phyloP scores from a whole-genome alignment of 2,113 vertebrate genomes.

The Thymallus thymallus region DNA sequence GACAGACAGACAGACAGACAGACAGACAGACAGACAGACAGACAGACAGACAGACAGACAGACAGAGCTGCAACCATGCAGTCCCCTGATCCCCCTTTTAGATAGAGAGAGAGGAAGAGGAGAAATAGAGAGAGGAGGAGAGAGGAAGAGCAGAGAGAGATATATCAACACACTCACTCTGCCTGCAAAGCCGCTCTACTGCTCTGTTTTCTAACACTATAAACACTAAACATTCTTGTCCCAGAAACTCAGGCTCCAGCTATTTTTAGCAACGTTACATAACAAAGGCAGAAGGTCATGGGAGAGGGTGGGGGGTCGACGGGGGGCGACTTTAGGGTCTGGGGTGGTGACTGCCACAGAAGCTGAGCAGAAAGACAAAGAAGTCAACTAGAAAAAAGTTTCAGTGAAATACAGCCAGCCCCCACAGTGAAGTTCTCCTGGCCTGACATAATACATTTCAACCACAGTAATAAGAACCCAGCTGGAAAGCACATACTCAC shows the following conservation, averaged over 20 bases:
- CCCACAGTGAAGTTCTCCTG: slow-evolving; percentile 23
- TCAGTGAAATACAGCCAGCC: slow-evolving; percentile 41
- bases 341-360: slow-evolving; percentile 26
- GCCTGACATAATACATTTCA: slow-evolving; percentile 53
- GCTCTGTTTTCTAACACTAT: slow-evolving; percentile 20
- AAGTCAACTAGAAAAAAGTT: slow-evolving; percentile 46
- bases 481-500: slow-evolving; percentile 34
- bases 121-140: too few relatives aligned
- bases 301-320: slow-evolving; percentile 38
- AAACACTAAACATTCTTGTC: slow-evolving; percentile 51
- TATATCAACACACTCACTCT: not conserved
- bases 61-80: too few relatives aligned
- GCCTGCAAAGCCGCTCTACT: not conserved
- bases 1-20: too few relatives aligned
- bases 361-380: slow-evolving; percentile 38
- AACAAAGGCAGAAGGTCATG: slow-evolving; percentile 58
- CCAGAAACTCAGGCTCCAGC: slow-evolving; percentile 28
- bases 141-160: too few relatives aligned
- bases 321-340: slow-evolving; percentile 45
- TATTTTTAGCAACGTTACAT: slow-evolving; percentile 67
- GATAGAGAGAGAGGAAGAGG: not conserved
- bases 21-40: too few relatives aligned
- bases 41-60: too few relatives aligned
- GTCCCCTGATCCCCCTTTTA: too few relatives aligned
- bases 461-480: slow-evolving; percentile 50